These are phyloP conservation scores for Tetrao urogallus DNA, from an alignment of 2,113 vertebrate species.

Conservation along the genomic window DNA sequence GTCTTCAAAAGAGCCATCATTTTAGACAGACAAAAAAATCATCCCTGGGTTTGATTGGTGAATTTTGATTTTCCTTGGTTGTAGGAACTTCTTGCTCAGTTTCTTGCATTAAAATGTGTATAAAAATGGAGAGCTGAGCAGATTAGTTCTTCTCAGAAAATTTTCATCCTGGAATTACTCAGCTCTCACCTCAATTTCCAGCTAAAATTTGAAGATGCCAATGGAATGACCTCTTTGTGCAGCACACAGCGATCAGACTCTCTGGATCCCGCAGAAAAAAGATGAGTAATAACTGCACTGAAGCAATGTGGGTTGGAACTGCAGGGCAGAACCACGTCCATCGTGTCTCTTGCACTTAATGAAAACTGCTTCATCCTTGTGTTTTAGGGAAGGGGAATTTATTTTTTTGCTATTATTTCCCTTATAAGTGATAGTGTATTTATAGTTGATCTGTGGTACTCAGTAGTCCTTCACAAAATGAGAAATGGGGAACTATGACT, in stretches of 20 bases:
- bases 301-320: not conserved
- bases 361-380: not conserved
- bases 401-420: not conserved
- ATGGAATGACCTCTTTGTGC: not conserved
- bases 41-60: not conserved
- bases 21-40: not conserved
- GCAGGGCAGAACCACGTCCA: not conserved
- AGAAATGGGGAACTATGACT: not conserved
- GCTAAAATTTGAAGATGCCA: not conserved
- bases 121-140: not conserved
- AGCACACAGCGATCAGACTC: accelerated
- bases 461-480: not conserved
- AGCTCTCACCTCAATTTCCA: not conserved
- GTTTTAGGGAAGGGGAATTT: not conserved
- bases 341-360: not conserved
- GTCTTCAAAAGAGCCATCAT: not conserved
- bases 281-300: not conserved
- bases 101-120: not conserved
- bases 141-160: not conserved
- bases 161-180: not conserved
- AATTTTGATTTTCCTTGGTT: not conserved
- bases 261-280: not conserved
- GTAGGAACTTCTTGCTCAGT: not conserved
- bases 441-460: not conserved
- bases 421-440: not conserved